phyloP scores from a whole-genome alignment of 1,140 invertebrate species.

The Anoplophora glabripennis region DNA sequence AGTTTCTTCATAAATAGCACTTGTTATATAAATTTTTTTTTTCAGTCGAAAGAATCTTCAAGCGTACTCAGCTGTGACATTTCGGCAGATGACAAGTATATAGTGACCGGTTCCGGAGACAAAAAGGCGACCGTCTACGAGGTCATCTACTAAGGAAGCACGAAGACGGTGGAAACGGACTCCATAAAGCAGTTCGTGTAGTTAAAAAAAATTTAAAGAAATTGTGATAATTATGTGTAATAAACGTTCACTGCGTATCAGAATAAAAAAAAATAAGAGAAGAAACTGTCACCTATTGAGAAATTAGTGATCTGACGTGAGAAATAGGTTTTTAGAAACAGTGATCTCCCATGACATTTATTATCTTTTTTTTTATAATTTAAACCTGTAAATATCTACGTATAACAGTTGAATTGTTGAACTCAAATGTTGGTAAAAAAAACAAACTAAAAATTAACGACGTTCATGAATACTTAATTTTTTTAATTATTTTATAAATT shows the following conservation, averaged over 20 bases:
- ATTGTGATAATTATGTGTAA: slow-evolving; percentile 47
- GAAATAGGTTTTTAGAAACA: slow-evolving; percentile 27
- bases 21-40: slow-evolving; percentile 48
- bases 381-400: slow-evolving; percentile 8
- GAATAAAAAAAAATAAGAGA: too few relatives aligned
- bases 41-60: slow-evolving; percentile 96
- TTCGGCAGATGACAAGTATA: slow-evolving; percentile 96
- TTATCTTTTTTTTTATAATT: slow-evolving; percentile 6
- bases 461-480: slow-evolving; percentile 24
- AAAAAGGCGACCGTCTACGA: slow-evolving; percentile 99
- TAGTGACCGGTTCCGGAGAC: slow-evolving; percentile 97
- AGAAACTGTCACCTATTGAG: slow-evolving; percentile 13
- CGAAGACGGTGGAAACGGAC: not conserved
- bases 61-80: slow-evolving; percentile 99
- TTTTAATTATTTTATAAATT: slow-evolving; percentile 19
- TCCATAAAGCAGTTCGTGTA: too few relatives aligned
- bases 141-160: slow-evolving; percentile 79
- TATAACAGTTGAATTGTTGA: not conserved
- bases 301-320: slow-evolving; percentile 38
- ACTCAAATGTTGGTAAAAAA: too few relatives aligned
- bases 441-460: slow-evolving; percentile 4
- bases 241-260: slow-evolving; percentile 25
- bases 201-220: slow-evolving; percentile 33
- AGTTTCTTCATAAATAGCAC: too few relatives aligned
- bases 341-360: slow-evolving; percentile 41